A percentile compares a stretch with the other conserved stretches of the same genome.
Evolutionary conservation across 2,797 vertebrate genomes (phyloP).

Genomic region (Malurus splendens): DNA sequence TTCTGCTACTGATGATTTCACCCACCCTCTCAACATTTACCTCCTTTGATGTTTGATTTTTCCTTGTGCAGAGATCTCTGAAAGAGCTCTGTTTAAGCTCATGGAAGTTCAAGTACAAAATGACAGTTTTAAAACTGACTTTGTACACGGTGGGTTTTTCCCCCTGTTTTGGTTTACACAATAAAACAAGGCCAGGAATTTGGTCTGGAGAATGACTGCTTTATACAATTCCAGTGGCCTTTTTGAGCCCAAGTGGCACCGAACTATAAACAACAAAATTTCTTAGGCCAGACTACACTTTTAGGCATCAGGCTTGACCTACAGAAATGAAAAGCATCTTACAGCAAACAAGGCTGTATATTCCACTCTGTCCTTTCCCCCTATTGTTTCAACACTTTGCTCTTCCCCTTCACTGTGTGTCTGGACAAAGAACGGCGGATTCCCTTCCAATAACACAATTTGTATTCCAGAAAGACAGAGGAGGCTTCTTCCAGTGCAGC

Average conservation of each 20-base stretch:
- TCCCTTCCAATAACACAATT: background rate
- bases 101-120: slow-evolving; percentile 3
- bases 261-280: background rate
- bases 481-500: background rate
- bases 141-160: background rate
- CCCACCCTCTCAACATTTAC: slow-evolving; percentile 29
- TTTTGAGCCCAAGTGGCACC: background rate
- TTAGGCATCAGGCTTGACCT: background rate
- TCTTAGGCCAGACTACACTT: background rate
- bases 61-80: slow-evolving; percentile 26
- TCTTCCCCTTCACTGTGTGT: background rate
- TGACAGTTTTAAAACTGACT: background rate
- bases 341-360: background rate
- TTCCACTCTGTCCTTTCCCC: background rate
- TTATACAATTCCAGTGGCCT: background rate
- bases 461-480: background rate
- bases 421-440: background rate
- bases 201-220: background rate
- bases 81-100: background rate
- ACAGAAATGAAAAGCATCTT: background rate
- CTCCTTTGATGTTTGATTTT: slow-evolving; percentile 30
- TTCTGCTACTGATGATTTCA: slow-evolving; percentile 43
- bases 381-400: background rate
- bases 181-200: background rate
- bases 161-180: background rate